Percentiles rank a stretch among this genome's conserved stretches.
Conservation (phyloP, 2,797 vertebrate species). For the Sebastes minor region DNA sequence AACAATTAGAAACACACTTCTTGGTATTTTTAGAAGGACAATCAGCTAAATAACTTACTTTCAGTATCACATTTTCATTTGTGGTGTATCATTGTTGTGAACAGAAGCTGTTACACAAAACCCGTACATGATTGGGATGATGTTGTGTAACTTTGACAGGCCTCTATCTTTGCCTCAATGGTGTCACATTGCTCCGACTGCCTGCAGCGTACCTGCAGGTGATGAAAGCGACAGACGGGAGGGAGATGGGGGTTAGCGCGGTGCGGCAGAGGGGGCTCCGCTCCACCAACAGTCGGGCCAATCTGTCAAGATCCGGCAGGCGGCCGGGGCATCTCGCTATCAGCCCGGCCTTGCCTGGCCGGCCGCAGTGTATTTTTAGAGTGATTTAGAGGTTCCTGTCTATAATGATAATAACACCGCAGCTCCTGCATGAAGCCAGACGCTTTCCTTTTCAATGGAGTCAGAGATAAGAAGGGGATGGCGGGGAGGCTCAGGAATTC, state of each 20-base stretch:
- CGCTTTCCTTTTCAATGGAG: conserved; percentile 41
- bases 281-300: conserved; percentile 51
- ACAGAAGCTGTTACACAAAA: background rate
- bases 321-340: conserved; percentile 63
- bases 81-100: background rate
- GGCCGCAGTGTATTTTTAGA: conserved; percentile 72
- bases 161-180: conserved; percentile 29
- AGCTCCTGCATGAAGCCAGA: conserved; percentile 51
- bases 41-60: background rate
- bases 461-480: conserved; percentile 44
- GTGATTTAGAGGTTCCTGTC: conserved; percentile 75
- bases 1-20: background rate
- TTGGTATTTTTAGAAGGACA: background rate
- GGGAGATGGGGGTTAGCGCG: conserved; percentile 17
- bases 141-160: conserved; percentile 13
- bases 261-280: conserved; percentile 36
- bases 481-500: conserved; percentile 22
- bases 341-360: conserved; percentile 39
- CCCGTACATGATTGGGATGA: background rate
- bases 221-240: conserved; percentile 59
- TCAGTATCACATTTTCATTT: background rate
- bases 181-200: conserved; percentile 23
- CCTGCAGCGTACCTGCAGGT: conserved; percentile 52
- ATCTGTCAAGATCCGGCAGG: conserved; percentile 69
- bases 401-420: conserved; percentile 69